A percentile compares a stretch with the other conserved stretches of the same genome.
Conservation (phyloP, 2,113 vertebrate species). For the Stictonetta naevosa region DNA sequence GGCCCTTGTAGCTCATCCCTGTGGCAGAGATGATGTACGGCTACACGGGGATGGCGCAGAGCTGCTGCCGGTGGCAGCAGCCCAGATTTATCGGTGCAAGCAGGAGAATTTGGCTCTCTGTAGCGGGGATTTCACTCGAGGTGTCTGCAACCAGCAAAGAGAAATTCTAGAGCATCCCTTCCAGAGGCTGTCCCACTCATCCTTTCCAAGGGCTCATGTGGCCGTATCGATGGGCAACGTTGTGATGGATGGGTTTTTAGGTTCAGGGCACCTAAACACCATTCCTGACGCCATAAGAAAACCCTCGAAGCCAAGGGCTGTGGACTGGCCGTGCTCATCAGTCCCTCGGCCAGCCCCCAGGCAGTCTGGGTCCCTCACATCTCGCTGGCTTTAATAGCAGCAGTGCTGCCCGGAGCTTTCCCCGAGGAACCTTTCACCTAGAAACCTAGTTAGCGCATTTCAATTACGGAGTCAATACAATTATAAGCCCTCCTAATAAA, state of each 20-base stretch:
- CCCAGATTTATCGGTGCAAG: background rate
- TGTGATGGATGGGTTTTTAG: too few relatives aligned
- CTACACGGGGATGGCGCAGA: background rate
- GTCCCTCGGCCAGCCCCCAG: background rate
- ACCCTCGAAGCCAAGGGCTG: background rate
- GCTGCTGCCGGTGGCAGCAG: accelerated
- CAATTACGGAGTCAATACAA: background rate
- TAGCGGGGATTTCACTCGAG: accelerated
- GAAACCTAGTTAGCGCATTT: slow-evolving; percentile 36
- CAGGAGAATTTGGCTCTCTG: background rate
- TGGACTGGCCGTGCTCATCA: background rate
- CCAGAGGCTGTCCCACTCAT: accelerated
- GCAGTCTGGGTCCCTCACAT: background rate
- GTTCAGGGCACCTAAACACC: too few relatives aligned
- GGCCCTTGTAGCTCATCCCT: accelerated
- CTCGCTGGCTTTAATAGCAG: background rate
- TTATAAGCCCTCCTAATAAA: background rate
- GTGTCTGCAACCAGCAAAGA: accelerated
- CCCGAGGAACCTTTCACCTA: background rate
- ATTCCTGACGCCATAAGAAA: accelerated
- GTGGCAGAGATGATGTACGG: accelerated
- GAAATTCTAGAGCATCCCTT: background rate
- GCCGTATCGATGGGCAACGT: accelerated
- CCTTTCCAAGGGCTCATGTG: accelerated
- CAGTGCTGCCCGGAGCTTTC: background rate